Evolutionary conservation across 2,797 vertebrate genomes (phyloP), one percentile per base, ranked within the genome.

Genomic region (Schizopygopsis pylzovi): DNA sequence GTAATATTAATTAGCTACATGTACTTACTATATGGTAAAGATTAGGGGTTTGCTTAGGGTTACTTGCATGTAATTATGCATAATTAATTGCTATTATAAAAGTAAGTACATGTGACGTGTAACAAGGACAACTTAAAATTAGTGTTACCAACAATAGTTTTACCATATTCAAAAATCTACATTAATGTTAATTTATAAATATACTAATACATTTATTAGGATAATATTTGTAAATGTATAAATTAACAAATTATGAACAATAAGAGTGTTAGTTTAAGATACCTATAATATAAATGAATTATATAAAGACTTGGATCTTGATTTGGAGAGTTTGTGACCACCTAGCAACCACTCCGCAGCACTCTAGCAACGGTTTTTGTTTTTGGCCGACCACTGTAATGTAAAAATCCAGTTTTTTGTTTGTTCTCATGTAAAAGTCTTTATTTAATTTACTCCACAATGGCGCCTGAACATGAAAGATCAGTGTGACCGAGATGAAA

Each of bases 401-500:
- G 11, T 25, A 67, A 22, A 68, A 22, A 52, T n/a, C 3, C 0
- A 15, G 1, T 33, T 67, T 71, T 28, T 61, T 61, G 82, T 83
- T 63, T 70, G 75, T 9, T 84, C 52, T 78, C 52, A 56, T n/a
- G 49, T 15, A 33, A 39, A 68, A 84, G 25, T 52, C 73, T 84
- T 84, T 65, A 54, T 78, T 54, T 68, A 78, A 84, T 84, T 78
- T 43, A 70, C 83, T 52, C n/a, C 61, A 54, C 63, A 56, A 78
- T 70, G 52, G 61, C 11, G 75, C 49, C 39, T 59, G 83, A 70
- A 45, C 83, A 68, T 84, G 47, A 84, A 84, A 79, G 83, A 49
- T 54, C 33, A 52, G 45, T 75, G 54, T 49, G 56, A 76, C 70
- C 9, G 37, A 84, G 82, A 77, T 84, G 83, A 84, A 78, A 84